Base-by-base conservation (phyloP, 1,140 invertebrate genomes). In the Sarcophaga peregrina region DNA sequence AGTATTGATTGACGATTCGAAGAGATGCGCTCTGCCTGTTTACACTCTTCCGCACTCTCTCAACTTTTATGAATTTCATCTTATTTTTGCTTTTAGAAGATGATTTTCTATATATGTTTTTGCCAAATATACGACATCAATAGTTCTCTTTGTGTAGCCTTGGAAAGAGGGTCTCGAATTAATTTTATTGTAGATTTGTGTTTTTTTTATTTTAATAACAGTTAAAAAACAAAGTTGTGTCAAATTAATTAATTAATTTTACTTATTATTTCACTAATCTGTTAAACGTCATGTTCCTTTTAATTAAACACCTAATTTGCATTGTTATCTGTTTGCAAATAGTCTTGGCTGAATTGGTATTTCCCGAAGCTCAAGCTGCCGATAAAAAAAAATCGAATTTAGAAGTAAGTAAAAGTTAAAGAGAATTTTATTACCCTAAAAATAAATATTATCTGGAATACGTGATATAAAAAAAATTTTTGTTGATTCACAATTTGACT, bases 301-400 rank as follows among this genome's bases (percentile, higher is more conserved):
- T 25, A 68, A 68, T 78, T 78, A 78, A 78, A 45, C 9, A 78
- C 17, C 17, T 78, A 9, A 11, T 50, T 37, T 83, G 20, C 13
- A 48, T 76, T 62, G 20, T 58, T n/a, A 46, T 72, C 25, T 20
- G 58, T n/a, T n/a, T 83, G 9, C 76, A 54, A 72, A 8, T 80
- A 0, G 74, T 45, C n/a, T 73, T 78, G n/a, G 83, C 86, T 25
- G 86, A 89, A 82, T 82, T 90, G 54, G 84, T 83, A 6, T 90
- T 85, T 83, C 87, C 87, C 8, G 89, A 90, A 86, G 85, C 85
- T 25, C 84, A 72, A 20, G 87, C 86, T 82, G 83, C 85, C 82
- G 88, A 90, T 87, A 87, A 88, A 85, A 84, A 85, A 62, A 90
- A 90, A 86, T 84, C 83, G 8, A 90, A 90, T 85, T 68, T 88